Conservation (phyloP, 2,113 vertebrate species). For the Nymphicus hollandicus region DNA sequence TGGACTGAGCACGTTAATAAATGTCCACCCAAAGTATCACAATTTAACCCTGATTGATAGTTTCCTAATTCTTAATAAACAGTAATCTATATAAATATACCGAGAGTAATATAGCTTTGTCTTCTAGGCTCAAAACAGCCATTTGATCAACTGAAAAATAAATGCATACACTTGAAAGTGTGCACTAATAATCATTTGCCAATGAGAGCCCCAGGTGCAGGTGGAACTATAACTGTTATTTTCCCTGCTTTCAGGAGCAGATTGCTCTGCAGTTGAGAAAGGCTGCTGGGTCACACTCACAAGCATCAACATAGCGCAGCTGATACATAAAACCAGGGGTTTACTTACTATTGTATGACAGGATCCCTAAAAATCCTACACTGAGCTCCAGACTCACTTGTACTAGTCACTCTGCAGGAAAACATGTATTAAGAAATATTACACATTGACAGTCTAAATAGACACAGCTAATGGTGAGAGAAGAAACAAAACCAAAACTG, state of each 20-base stretch:
- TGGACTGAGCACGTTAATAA: no score
- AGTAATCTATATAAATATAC: not conserved
- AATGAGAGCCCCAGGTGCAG: accelerated
- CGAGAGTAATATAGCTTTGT: not conserved
- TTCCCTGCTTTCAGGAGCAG: not conserved
- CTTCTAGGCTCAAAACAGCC: not conserved
- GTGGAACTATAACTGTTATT: not conserved
- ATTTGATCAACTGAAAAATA: not conserved
- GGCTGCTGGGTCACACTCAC: not conserved
- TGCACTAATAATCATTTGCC: not conserved
- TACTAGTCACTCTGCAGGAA: not conserved
- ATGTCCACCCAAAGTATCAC: not conserved
- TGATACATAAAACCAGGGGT: not conserved
- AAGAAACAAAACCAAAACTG: not conserved
- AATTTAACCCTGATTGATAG: not conserved
- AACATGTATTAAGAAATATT: not conserved
- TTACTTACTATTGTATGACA: not conserved
- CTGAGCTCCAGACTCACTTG: not conserved
- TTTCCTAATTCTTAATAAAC: not conserved
- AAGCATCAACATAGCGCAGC: accelerated
- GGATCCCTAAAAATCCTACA: not conserved
- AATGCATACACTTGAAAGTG: not conserved
- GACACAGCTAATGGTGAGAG: accelerated
- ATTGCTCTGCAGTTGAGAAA: accelerated
- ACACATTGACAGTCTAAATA: not conserved